Evolutionary conservation across 2,797 vertebrate species (phyloP), one percentile per base, ranked within the genome.

Genomic region (Lepilemur ruficaudatus): DNA sequence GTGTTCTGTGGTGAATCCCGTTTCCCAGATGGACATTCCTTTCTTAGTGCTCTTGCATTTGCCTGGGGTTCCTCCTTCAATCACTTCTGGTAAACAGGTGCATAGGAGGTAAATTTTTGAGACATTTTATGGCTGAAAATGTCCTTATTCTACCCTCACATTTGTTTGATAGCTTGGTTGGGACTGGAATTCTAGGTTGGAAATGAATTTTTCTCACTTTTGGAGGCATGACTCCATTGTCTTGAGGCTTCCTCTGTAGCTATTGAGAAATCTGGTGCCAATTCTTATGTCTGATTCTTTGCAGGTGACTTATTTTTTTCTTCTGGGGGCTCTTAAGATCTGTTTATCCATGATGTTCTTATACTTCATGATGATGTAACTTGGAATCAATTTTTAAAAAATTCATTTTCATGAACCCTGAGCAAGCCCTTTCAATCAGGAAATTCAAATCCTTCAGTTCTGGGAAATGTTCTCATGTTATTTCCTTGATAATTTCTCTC

Each of bases 401-500:
- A 86, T 65, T 80, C 4, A 10, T 59, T 87, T 79, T 73, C 73
- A 48, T 88, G n/a, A 8, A 15, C 38, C 78, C 12, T 67, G 46
- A 48, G n/a, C 25, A 92, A 50, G 3, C 50, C 25, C n/a, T 65
- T 81, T 57, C 32, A 46, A 23, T 55, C 48, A 65, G 15, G 43
- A 88, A 82, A 83, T 69, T 43, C 22, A 95, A 88, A 69, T 83
- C n/a, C 28, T 38, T 75, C n/a, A 38, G 32, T 82, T 95, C 83
- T 67, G 61, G 76, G 48, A 82, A 59, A n/a, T 67, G 12, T 75
- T 88, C 48, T 82, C 9, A 30, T 52, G 35, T 92, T 52, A 78
- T 67, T 80, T 69, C 22, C 30, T 67, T 55, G 22, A 75, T 76
- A 80, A 73, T 80, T 91, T 46, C 18, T 55, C 25, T 43, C 32